Evolutionary conservation across 2,113 vertebrate genomes (phyloP), one percentile per base, ranked within the genome.

Genomic region (Tyto alba): DNA sequence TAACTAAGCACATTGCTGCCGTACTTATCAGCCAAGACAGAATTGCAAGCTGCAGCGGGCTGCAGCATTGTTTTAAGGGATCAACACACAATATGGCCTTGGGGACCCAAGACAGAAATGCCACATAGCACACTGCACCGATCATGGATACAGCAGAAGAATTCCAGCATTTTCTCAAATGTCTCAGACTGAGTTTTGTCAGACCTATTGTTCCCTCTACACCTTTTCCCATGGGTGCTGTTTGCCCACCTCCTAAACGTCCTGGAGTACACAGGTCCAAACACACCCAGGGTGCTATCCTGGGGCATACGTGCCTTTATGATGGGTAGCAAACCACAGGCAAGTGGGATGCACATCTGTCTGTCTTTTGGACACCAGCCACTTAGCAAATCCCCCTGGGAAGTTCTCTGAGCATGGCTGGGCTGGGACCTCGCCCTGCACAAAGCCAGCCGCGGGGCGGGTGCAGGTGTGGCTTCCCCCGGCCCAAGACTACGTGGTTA

Each of bases 81-180:
- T 81, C 55, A 38, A 40, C 18, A 6, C 9, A 1, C 12, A 17
- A 11, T 3, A 7, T 27, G 32, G 27, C 53, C 55, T 56, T 43
- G 26, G 26, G 64, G 36, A 36, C 4, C 36, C 36, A 36, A 32
- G 8, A 9, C 20, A 68, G 19, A 38, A 41, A 9, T 9, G 32
- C 26, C 0, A 17, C 2, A 0, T 5, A 43, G 5, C 4, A 16
- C 22, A 25, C 14, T 21, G 16, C 43, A 13, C 16, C 16, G 43
- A 38, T 11, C 32, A 15, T 5, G 9, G 59, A 22, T 27, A 18
- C 4, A 7, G 30, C 2, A 20, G 48, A 15, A 27, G 30, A 67
- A 67, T 8, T 32, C 32, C 64, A 57, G 17, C 23, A 47, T 34
- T 29, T 40, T 27, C 80, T 29, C 27, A 32, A 68, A 34, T 32